Evolutionary conservation across 2,113 vertebrate genomes (phyloP).

Genomic region (Carollia perspicillata): DNA sequence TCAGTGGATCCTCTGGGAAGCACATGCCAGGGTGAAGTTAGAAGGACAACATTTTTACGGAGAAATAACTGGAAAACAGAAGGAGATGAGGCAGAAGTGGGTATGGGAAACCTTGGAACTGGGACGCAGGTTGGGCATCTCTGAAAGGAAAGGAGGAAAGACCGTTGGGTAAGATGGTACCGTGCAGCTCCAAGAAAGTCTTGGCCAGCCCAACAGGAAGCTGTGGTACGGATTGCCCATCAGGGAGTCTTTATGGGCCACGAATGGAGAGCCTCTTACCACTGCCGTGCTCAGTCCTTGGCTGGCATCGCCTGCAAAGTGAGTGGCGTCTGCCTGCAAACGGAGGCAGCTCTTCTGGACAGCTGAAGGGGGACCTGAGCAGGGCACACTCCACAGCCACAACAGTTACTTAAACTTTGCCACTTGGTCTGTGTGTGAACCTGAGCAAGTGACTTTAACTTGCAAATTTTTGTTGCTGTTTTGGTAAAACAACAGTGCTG

Average conservation of each 20-base stretch:
- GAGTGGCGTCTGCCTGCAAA: not conserved
- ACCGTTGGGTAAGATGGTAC: fast-evolving
- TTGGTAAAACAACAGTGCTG: not conserved
- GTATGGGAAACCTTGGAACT: not conserved
- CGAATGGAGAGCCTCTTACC: not conserved
- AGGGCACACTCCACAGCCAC: fast-evolving
- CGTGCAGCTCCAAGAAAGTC: fast-evolving
- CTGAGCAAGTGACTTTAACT: not conserved
- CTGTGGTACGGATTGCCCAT: not conserved
- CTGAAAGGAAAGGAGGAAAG: not conserved
- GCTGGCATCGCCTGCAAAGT: not conserved
- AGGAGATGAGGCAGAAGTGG: not conserved
- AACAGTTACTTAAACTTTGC: not conserved
- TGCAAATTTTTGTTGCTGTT: not conserved
- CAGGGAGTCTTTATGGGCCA: not conserved
- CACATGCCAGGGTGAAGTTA: not conserved
- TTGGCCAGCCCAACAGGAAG: not conserved
- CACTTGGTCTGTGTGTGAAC: not conserved
- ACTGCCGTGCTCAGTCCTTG: not conserved
- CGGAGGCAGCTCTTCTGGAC: not conserved
- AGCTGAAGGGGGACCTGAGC: no score
- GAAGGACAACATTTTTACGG: not conserved
- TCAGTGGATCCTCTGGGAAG: not conserved
- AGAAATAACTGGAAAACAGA: not conserved
- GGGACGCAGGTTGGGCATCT: not conserved